Base-by-base conservation (phyloP, 2,888 invertebrate species). In the Coleophora deauratella region DNA sequence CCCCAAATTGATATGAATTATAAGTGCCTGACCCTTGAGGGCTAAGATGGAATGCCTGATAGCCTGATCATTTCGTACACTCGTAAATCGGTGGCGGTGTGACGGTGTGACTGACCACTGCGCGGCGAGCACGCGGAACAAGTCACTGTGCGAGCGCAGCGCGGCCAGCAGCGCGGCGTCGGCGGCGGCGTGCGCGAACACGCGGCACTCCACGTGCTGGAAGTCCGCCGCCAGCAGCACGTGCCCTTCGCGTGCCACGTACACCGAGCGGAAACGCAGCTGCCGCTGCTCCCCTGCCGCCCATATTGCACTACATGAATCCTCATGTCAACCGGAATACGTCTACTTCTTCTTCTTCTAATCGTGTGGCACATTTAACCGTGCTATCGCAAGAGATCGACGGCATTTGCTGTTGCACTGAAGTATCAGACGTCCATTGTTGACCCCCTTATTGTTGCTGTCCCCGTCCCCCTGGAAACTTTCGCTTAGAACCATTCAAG, bases 121-220 rank as follows among this genome's bases (percentile, higher is more conserved):
- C 1, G 71, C 70, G 9, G 87, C 76, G 9, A 87, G 66, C 7
- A 56, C 66, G 2, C 47, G 49, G 57, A 87, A 87, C 33, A 87
- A 59, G 50, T 87, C 87, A 1, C 47, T 51, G 0, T 50, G 47
- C 3, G 47, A 41, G 0, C 44, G 41, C 34, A 87, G 68, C 12
- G 69, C 67, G 21, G 33, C 46, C 14, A 56, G 52, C 40, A 87
- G 66, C 3, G 35, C 44, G 9, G 37, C 32, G 60, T 86, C 86
- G 33, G 54, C 61, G 13, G 87, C 75, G 32, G 62, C 62, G 54
- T 69, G 71, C 44, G 87, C 87, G 54, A 84, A 73, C 59, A 87
- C 74, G 51, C 87, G 71, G 47, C 86, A 80, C 66, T 87, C 87
- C 45, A 84, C 68, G 57, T 87, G 87, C 51, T 59, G 57, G 66